A percentile compares a stretch with the other conserved stretches of the same genome.
These are phyloP conservation scores for Aricia agestis DNA, from an alignment of 1,140 invertebrate genomes.

Conservation along the genomic window DNA sequence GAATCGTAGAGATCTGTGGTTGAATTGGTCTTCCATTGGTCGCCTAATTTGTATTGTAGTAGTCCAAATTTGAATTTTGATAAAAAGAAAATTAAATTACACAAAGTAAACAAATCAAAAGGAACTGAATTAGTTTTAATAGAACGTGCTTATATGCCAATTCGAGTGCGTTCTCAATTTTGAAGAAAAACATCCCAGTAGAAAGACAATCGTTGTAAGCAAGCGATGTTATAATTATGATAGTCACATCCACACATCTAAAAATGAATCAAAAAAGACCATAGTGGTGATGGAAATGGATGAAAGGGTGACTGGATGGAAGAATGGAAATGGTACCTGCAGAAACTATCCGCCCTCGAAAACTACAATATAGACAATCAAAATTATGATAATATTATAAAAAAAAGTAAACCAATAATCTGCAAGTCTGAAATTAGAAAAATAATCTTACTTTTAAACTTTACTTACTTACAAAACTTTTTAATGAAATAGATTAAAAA, in stretches of 20 bases:
- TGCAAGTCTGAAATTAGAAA: too few species aligned
- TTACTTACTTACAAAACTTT: too few species aligned
- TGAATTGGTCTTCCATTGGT: constrained; percentile 7
- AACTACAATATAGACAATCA: neutral
- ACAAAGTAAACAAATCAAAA: constrained; percentile 8
- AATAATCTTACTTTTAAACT: too few species aligned
- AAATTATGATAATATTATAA: too few species aligned
- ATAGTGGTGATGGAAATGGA: constrained; percentile 47
- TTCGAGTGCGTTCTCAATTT: neutral
- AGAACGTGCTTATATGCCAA: constrained; percentile 10
- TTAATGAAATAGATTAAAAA: too few species aligned
- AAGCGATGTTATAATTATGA: constrained; percentile 51
- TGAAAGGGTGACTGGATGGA: constrained; percentile 43
- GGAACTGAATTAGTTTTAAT: neutral
- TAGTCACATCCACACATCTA: constrained; percentile 58
- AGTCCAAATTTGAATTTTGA: constrained; percentile 3
- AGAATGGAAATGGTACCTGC: constrained; percentile 50
- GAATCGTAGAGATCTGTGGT: neutral
- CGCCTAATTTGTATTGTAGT: constrained; percentile 10
- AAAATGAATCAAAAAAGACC: constrained; percentile 68
- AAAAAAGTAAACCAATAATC: too few species aligned
- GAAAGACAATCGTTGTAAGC: constrained; percentile 60
- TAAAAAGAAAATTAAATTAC: constrained; percentile 4
- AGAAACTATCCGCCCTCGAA: constrained; percentile 19
- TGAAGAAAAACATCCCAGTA: constrained; percentile 28